These are phyloP conservation scores for Passer domesticus DNA, from an alignment of 2,113 vertebrate genomes.

Conservation along the genomic window DNA sequence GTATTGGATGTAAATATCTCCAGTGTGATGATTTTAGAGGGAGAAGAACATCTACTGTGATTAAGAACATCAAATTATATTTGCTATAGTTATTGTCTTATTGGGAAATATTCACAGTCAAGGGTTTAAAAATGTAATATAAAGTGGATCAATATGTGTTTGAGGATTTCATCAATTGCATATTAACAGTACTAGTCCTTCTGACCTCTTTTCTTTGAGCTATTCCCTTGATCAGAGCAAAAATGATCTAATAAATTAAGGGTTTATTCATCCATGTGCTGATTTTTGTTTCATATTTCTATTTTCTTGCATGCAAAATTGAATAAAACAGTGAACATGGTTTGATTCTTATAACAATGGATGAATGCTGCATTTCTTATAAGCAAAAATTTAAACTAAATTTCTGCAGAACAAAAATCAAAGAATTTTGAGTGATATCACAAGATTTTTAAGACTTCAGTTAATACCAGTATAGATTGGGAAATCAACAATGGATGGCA, in stretches of 20 bases:
- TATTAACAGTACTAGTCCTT: conserved; percentile 67
- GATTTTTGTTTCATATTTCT: conserved; percentile 33
- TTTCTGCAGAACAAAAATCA: neutral
- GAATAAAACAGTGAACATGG: neutral
- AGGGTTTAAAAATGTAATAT: conserved; percentile 76
- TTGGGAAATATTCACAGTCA: conserved; percentile 68
- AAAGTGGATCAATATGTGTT: conserved; percentile 73
- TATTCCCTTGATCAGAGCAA: conserved; percentile 67
- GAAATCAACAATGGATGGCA: neutral
- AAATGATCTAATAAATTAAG: conserved; percentile 61
- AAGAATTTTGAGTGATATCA: neutral
- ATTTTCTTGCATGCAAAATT: conserved; percentile 3
- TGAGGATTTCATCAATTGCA: conserved; percentile 74
- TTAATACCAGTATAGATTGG: neutral
- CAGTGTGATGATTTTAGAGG: conserved; percentile 29
- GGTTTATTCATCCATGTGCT: conserved; percentile 48
- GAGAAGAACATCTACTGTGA: conserved; percentile 58
- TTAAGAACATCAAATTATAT: conserved; percentile 72
- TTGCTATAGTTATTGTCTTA: conserved; percentile 72
- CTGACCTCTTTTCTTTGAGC: conserved; percentile 66
- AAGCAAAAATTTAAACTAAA: neutral
- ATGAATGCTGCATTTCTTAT: neutral
- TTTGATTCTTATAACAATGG: neutral
- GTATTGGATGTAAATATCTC: conserved; percentile 49
- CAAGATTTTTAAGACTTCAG: neutral